Percentiles rank a stretch among this genome's conserved stretches.
Conservation (phyloP, 2,888 invertebrate species). For the Pantelozetes paolii region DNA sequence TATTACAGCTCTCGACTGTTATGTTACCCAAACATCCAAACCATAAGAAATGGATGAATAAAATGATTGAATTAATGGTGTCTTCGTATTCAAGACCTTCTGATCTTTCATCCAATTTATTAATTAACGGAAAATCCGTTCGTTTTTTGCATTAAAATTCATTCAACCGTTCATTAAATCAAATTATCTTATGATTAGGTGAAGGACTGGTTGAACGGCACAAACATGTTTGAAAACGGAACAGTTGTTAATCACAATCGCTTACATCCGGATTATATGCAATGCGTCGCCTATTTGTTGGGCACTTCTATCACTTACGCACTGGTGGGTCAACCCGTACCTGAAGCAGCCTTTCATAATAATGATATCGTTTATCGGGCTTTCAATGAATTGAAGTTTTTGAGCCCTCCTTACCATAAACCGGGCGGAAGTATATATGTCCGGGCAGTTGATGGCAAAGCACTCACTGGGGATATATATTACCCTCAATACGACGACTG, state of each 20-base stretch:
- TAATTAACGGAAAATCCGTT: constrained; percentile 1
- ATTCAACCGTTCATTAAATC: background rate
- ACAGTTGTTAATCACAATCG: constrained; percentile 1
- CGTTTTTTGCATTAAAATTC: background rate
- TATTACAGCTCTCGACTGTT: constrained; percentile 1
- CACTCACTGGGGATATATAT: background rate
- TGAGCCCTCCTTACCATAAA: background rate
- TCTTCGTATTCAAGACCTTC: constrained; percentile 15
- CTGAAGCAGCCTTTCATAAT: constrained; percentile 1
- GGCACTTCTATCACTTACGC: constrained; percentile 4
- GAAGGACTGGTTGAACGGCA: constrained; percentile 8
- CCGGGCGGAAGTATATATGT: constrained; percentile 12
- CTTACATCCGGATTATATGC: constrained; percentile 14
- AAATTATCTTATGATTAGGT: background rate
- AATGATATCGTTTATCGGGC: background rate
- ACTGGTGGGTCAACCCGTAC: background rate
- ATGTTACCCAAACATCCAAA: constrained; percentile 17
- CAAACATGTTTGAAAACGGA: constrained; percentile 11
- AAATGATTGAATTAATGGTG: constrained; percentile 13
- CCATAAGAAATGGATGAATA: constrained; percentile 9
- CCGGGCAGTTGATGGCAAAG: background rate
- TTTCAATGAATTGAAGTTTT: background rate
- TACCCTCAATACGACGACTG: background rate
- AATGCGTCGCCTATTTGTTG: constrained; percentile 7
- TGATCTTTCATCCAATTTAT: background rate